phyloP scores from a whole-genome alignment of 1,140 invertebrate genomes.

The Drosophila lacteicornis region DNA sequence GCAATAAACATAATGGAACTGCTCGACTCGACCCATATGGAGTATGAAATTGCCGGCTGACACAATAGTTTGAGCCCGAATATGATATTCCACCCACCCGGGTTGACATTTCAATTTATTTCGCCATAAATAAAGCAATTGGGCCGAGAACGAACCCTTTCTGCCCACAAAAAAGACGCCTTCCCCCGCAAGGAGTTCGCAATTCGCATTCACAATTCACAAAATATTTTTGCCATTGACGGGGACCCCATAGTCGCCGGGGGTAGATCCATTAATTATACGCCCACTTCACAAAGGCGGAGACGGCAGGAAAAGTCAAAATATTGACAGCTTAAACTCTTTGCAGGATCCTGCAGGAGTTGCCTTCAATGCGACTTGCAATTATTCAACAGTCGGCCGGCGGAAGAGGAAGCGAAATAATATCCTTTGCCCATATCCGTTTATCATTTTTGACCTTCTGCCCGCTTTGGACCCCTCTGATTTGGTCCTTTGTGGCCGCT shows the following conservation, averaged over 20 bases:
- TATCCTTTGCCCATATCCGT: slow-evolving; percentile 82
- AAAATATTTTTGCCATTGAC: slow-evolving; percentile 71
- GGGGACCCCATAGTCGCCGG: slow-evolving; percentile 21
- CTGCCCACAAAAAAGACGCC: slow-evolving; percentile 17
- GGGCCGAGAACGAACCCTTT: slow-evolving; percentile 74
- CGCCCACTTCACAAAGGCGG: slow-evolving; percentile 76
- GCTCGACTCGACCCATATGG: slow-evolving; percentile 42
- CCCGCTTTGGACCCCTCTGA: slow-evolving; percentile 41
- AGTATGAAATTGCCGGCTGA: slow-evolving; percentile 60
- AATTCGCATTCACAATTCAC: slow-evolving; percentile 60
- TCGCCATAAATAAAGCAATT: slow-evolving; percentile 81
- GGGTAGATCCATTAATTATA: slow-evolving; percentile 79
- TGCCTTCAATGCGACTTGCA: slow-evolving; percentile 58
- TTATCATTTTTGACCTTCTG: slow-evolving; percentile 85
- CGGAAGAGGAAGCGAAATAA: slow-evolving; percentile 64
- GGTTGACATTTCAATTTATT: slow-evolving; percentile 84
- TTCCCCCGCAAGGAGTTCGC: slow-evolving; percentile 29
- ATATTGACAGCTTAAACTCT: slow-evolving; percentile 84
- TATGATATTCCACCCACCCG: slow-evolving; percentile 73
- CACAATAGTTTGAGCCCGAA: slow-evolving; percentile 72
- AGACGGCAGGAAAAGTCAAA: slow-evolving; percentile 79
- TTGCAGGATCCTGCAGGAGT: slow-evolving; percentile 62
- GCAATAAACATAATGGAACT: slow-evolving; percentile 57
- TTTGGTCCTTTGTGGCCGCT: slow-evolving; percentile 48
- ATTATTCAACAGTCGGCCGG: slow-evolving; percentile 74